Conservation (phyloP, 2,797 vertebrate species). For the Lithobates sylvaticus region DNA sequence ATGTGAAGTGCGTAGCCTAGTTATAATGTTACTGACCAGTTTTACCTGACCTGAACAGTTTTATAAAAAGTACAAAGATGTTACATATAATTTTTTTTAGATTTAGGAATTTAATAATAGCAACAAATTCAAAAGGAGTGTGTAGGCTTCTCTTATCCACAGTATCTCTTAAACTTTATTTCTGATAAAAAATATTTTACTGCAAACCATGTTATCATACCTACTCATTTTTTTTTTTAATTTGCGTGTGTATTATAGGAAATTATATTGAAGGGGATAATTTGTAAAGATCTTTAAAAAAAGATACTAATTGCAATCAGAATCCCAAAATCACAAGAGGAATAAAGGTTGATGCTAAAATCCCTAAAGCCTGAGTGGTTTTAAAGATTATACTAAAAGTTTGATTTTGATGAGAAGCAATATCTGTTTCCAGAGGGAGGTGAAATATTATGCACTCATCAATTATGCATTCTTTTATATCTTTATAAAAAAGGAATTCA, state of each 20-base stretch:
- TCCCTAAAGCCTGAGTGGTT: conserved; percentile 66
- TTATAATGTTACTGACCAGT: too few species aligned
- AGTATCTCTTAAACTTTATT: background rate
- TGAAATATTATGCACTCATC: conserved; percentile 69
- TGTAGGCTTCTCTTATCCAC: background rate
- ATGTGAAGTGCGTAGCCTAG: too few species aligned
- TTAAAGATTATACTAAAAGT: conserved; percentile 64
- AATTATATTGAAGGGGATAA: conserved; percentile 62
- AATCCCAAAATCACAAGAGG: conserved; percentile 48
- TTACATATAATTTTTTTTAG: too few species aligned
- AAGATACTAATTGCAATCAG: conserved; percentile 68
- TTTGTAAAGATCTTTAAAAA: conserved; percentile 63
- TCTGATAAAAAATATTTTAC: conserved; percentile 20
- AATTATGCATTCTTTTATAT: conserved; percentile 66
- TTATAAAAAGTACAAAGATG: too few species aligned
- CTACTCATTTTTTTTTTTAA: conserved; percentile 54
- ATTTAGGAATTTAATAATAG: background rate
- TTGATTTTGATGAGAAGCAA: conserved; percentile 70
- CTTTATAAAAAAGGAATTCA: conserved; percentile 65
- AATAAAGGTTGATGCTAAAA: conserved; percentile 67
- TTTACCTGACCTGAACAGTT: too few species aligned
- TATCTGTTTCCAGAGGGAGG: conserved; percentile 67
- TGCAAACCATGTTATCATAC: conserved; percentile 49
- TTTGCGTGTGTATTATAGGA: conserved; percentile 65
- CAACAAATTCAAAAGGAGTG: background rate